Base-by-base conservation (phyloP, 1,140 invertebrate genomes). In the Arion vulgaris region DNA sequence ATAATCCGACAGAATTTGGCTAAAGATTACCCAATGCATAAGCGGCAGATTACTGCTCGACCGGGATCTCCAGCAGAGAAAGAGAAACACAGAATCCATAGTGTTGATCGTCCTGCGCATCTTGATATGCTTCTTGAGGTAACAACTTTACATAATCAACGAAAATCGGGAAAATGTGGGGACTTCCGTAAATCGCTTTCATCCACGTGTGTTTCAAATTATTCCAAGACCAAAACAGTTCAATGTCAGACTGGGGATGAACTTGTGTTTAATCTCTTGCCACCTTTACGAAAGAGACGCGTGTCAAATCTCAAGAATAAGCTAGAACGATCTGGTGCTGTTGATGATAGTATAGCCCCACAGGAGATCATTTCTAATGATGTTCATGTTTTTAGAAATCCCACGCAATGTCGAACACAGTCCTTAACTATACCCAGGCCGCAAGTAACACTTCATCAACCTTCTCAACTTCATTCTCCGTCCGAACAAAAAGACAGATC, bases 161-260 rank as follows among this genome's bases (percentile, higher is more conserved):
- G 5, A 2, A 80, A 45, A 38, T 28, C 28, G 1, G 41, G 51
- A 9, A 62, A 81, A 28, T 4, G n/a, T 0, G 19, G 41, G 11
- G 71, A 81, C 19, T 81, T 81, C n/a, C 23, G 80, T 0, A 81
- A 81, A 69, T 73, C 80, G 1, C 34, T 81, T 17, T 73, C 69
- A 34, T 81, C 80, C 23, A 73, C 41, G 4, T 81, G 80, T 32
- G 80, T 81, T 4, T 81, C 80, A 23, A 53, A 36, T 0, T 36
- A 39, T n/a, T n/a, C 36, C 1, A 81, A 72, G 19, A 81, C 80
- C 49, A 74, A 28, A 39, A 81, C 1, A 39, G 71, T 32, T 23
- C 34, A 81, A 28, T 73, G 68, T 26, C 84, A 85, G 71, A 78
- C 82, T 71, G 34, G 82, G 66, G 72, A 82, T 62, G 72, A 81